Evolutionary conservation across 2,113 vertebrate genomes (phyloP).

Genomic region (Numida meleagris): DNA sequence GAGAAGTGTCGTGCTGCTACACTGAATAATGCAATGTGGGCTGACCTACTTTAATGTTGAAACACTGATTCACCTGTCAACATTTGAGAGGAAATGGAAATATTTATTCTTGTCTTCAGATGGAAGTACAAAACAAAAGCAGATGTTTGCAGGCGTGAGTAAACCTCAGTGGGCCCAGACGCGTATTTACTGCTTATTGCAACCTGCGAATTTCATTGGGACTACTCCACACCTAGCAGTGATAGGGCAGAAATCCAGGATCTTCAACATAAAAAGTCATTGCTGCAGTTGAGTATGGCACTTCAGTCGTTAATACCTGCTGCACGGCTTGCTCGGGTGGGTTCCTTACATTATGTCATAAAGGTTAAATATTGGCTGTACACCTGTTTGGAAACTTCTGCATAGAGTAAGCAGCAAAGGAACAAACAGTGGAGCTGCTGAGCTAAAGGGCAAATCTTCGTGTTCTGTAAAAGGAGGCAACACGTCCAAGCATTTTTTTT

Average conservation of each 20-base stretch:
- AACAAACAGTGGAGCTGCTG: not conserved
- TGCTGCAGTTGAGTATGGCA: not conserved
- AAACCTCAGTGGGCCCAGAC: not conserved
- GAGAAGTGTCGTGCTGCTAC: not conserved
- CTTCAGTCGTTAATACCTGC: not conserved
- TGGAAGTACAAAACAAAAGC: conserved; percentile 7
- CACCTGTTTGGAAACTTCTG: not conserved
- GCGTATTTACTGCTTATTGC: not conserved
- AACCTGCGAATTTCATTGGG: not conserved
- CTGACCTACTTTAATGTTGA: conserved; percentile 12
- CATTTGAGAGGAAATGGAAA: conserved; percentile 20
- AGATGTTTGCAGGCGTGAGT: not conserved
- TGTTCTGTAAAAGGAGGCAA: not conserved
- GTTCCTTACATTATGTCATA: not conserved
- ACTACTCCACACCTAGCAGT: not conserved
- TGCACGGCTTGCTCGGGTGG: not conserved
- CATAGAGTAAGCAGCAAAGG: not conserved
- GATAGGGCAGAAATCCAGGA: not conserved
- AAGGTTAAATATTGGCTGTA: not conserved
- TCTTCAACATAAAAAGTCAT: not conserved
- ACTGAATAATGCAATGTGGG: conserved; percentile 22
- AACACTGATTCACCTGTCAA: conserved; percentile 32
- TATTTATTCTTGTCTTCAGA: conserved; percentile 28
- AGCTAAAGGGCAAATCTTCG: not conserved
- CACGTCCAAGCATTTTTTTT: conserved; percentile 48